A percentile compares a stretch with the other conserved stretches of the same genome.
Evolutionary conservation across 2,888 invertebrate species (phyloP).

Genomic region (Schizaphis graminum): DNA sequence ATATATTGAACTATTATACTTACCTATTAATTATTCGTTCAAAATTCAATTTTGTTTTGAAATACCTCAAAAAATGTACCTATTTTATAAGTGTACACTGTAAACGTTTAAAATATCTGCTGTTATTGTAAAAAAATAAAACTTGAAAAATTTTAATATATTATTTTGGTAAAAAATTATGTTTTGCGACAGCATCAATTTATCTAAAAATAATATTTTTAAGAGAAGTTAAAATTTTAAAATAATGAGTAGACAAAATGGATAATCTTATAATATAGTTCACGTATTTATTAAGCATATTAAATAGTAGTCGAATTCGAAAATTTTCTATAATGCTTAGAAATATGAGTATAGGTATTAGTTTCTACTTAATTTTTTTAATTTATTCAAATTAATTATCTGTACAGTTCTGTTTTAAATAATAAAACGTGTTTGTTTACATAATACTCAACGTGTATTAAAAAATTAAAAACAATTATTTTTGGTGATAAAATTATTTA

Average conservation of each 20-base stretch:
- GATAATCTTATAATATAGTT: background rate
- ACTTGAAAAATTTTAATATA: too few species aligned
- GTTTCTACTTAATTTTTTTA: background rate
- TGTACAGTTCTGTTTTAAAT: background rate
- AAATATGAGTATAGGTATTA: background rate
- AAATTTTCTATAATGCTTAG: background rate
- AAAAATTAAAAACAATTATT: background rate
- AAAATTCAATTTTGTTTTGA: too few species aligned
- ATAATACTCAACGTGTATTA: background rate
- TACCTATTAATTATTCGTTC: too few species aligned
- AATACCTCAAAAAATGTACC: too few species aligned
- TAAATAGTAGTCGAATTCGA: background rate
- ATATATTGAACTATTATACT: too few species aligned
- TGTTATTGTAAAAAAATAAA: too few species aligned
- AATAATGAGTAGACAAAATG: background rate
- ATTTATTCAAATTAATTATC: background rate
- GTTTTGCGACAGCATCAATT: background rate
- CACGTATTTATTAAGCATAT: background rate
- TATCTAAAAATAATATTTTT: background rate
- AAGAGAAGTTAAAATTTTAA: background rate
- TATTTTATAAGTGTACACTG: too few species aligned
- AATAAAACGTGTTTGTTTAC: background rate
- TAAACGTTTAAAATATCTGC: too few species aligned
- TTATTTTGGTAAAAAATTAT: too few species aligned
- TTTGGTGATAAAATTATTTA: background rate